Evolutionary conservation across 2,797 vertebrate species (phyloP).

Genomic region (Helarctos malayanus): DNA sequence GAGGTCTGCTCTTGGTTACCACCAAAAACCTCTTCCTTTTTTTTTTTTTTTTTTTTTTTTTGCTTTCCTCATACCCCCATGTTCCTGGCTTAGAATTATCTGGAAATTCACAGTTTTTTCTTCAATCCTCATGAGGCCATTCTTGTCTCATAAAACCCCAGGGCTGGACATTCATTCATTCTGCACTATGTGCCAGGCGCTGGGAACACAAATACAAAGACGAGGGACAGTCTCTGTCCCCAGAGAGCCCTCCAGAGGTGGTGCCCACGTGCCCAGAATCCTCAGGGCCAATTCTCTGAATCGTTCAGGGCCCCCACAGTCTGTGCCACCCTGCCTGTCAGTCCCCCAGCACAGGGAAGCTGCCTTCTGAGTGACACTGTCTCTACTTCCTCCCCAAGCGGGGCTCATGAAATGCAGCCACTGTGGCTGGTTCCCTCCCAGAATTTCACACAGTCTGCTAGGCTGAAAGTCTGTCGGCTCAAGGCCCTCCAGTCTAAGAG

Average conservation of each 20-base stretch:
- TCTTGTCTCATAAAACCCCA: neutral
- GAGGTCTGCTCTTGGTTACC: neutral
- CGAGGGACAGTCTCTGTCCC: neutral
- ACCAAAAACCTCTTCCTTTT: neutral
- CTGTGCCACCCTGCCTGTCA: neutral
- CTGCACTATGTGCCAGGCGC: neutral
- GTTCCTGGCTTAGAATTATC: conserved; percentile 39
- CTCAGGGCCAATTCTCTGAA: neutral
- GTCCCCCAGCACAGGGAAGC: neutral
- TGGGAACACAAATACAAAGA: neutral
- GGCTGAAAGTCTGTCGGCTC: neutral
- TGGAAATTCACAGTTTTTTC: conserved; percentile 20
- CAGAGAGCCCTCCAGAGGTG: neutral
- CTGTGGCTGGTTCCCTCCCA: neutral
- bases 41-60: neutral
- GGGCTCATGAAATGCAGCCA: neutral
- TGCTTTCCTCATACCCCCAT: neutral
- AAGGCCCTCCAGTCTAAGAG: neutral
- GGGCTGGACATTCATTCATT: neutral
- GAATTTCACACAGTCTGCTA: conserved; percentile 4
- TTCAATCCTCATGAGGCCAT: neutral
- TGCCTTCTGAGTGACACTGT: neutral
- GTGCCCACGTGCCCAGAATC: neutral
- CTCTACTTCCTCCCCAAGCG: neutral
- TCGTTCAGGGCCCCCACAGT: neutral